Base-by-base conservation (phyloP, 2,888 invertebrate genomes). In the Mechanitis mazaeus region DNA sequence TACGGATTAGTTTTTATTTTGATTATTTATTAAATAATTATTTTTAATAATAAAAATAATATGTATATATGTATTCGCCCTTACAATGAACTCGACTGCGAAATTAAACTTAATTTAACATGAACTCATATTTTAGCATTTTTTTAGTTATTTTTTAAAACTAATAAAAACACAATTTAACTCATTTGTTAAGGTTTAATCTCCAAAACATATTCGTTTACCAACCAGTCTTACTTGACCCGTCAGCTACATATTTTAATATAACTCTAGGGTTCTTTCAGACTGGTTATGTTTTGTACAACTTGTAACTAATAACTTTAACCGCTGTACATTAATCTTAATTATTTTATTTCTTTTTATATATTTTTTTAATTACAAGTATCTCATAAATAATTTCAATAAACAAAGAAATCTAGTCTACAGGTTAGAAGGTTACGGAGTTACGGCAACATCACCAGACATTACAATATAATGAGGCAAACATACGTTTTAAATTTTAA, bases 41-140 rank as follows among this genome's bases (percentile, higher is more conserved):
- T 42, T 42, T 42, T 42, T 42, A 9, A 1, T 42, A 9, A 9
- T 42, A 9, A 9, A 7, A 42, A 42, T 9, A 9, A 3, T 42
- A 42, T 42, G 20, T 20, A 7, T 9, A 9, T 67, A 64, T 67
- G 60, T 31, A 65, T 46, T 12, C 42, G 54, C 45, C 67, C 60
- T 69, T 64, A 66, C 35, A 54, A 33, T 63, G 65, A 60, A 65
- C 66, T 64, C 64, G 69, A 73, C 71, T 71, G 71, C 72, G 70
- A 71, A 71, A 70, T 68, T 68, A 68, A 69, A 68, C 64, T 71
- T 71, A 71, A 71, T 71, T 70, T 69, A 67, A 70, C 65, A 63
- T 63, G 68, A 60, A 64, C 68, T 68, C 63, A 68, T 71, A 69
- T 68, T 69, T 70, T 65, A 69, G 63, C 59, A 57, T 63, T 58